These are phyloP conservation scores for Drosophila nigromelanica DNA, from an alignment of 1,140 invertebrate genomes.

Conservation along the genomic window DNA sequence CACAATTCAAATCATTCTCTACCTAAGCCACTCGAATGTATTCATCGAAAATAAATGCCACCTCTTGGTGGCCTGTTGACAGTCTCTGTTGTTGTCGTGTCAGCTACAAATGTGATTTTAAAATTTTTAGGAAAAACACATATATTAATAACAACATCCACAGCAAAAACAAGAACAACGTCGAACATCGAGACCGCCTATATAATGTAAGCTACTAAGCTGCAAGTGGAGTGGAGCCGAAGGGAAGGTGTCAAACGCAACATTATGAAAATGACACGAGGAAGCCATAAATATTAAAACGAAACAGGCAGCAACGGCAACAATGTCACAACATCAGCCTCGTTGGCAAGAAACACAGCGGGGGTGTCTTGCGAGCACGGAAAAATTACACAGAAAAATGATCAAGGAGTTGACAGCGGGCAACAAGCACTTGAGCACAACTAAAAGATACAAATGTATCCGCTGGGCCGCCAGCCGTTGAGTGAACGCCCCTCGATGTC, in stretches of 20 bases:
- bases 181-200: conserved; percentile 45
- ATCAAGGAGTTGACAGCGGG: conserved; percentile 73
- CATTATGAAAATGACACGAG: conserved; percentile 83
- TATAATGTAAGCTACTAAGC: conserved; percentile 69
- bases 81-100: conserved; percentile 59
- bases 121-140: conserved; percentile 18
- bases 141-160: conserved; percentile 43
- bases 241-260: conserved; percentile 82
- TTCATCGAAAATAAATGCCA: conserved; percentile 40
- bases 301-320: conserved; percentile 60
- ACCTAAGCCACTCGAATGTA: no score
- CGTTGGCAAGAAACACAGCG: conserved; percentile 24
- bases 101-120: conserved; percentile 72
- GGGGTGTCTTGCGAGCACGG: conserved; percentile 31
- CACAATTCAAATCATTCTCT: no score
- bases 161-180: not conserved
- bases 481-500: conserved; percentile 58
- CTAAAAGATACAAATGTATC: conserved; percentile 77
- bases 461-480: no score
- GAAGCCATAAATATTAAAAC: conserved; percentile 82
- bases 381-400: conserved; percentile 52
- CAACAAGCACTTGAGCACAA: conserved; percentile 38
- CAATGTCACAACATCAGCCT: conserved; percentile 72
- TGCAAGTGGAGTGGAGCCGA: conserved; percentile 43
- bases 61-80: conserved; percentile 76